A percentile compares a stretch with the other conserved stretches of the same genome.
Conservation (phyloP, 2,888 invertebrate genomes). For the Amphipoea lucens region DNA sequence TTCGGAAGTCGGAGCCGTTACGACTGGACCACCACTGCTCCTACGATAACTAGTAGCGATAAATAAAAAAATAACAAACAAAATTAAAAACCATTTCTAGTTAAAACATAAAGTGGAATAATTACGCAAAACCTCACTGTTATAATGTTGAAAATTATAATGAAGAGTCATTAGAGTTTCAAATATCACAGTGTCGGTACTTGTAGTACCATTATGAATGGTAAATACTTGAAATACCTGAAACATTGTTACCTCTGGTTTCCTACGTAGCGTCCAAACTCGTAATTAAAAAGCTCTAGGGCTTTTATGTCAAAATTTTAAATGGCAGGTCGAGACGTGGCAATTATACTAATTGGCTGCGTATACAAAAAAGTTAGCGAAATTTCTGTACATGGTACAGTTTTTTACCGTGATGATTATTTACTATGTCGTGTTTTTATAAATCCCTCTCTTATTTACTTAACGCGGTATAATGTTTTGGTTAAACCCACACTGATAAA, state of each 20-base stretch:
- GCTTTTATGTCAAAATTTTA: constrained; percentile 46
- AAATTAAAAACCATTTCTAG: background rate
- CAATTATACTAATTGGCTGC: constrained; percentile 56
- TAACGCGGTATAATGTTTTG: background rate
- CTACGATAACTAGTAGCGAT: background rate
- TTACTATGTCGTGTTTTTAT: background rate
- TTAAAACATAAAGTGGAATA: background rate
- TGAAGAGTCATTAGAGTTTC: constrained; percentile 25
- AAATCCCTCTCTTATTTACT: no score
- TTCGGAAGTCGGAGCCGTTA: no score
- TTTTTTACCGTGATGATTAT: background rate
- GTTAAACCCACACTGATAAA: background rate
- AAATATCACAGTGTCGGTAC: constrained; percentile 14
- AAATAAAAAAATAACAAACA: background rate
- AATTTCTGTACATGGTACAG: constrained; percentile 4
- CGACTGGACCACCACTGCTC: no score
- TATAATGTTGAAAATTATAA: constrained; percentile 25
- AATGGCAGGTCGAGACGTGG: constrained; percentile 42
- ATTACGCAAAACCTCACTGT: background rate
- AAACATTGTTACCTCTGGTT: constrained; percentile 48
- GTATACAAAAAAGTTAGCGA: constrained; percentile 24
- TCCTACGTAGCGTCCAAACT: constrained; percentile 32
- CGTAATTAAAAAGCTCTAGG: constrained; percentile 51
- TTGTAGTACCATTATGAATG: constrained; percentile 23
- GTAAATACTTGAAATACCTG: constrained; percentile 35